A percentile compares a stretch with the other conserved stretches of the same genome.
Evolutionary conservation across 2,113 vertebrate species (phyloP).

Genomic region (Aspidoscelis tigris): DNA sequence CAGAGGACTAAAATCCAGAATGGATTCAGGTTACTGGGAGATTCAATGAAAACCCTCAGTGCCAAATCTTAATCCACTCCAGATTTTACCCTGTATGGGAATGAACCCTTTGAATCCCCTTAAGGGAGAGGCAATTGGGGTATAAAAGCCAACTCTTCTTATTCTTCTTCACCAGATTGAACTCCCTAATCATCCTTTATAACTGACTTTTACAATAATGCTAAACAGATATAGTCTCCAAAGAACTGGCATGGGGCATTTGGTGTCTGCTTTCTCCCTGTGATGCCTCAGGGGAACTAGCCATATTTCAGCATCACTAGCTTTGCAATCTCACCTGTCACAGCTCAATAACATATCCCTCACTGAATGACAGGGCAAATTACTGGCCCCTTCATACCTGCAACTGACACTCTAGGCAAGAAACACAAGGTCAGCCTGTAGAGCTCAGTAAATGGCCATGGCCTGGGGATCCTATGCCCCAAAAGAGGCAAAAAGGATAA

Average conservation of each 20-base stretch:
- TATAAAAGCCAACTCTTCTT: too few relatives aligned
- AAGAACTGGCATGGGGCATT: not conserved
- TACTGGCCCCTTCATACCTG: constrained; percentile 8
- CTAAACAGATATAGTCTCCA: not conserved
- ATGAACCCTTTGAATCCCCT: not conserved
- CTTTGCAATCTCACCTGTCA: constrained; percentile 8
- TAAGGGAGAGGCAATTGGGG: too few relatives aligned
- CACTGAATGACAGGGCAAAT: constrained; percentile 53
- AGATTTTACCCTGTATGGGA: not conserved
- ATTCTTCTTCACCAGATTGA: not conserved
- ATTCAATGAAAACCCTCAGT: too few relatives aligned
- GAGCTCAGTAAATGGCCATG: not conserved
- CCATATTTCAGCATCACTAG: not conserved
- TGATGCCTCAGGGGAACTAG: not conserved
- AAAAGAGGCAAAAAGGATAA: too few relatives aligned
- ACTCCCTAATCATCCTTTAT: not conserved
- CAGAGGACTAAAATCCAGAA: too few relatives aligned
- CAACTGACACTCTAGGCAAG: constrained; percentile 27
- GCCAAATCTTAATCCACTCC: too few relatives aligned
- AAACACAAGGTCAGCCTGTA: not conserved
- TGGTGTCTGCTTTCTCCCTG: not conserved
- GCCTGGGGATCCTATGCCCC: not conserved
- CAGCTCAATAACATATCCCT: constrained; percentile 40
- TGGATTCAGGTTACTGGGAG: too few relatives aligned
- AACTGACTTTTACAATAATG: not conserved